These are phyloP conservation scores for Mus minutoides DNA, from an alignment of 2,797 vertebrate genomes.

Conservation along the genomic window DNA sequence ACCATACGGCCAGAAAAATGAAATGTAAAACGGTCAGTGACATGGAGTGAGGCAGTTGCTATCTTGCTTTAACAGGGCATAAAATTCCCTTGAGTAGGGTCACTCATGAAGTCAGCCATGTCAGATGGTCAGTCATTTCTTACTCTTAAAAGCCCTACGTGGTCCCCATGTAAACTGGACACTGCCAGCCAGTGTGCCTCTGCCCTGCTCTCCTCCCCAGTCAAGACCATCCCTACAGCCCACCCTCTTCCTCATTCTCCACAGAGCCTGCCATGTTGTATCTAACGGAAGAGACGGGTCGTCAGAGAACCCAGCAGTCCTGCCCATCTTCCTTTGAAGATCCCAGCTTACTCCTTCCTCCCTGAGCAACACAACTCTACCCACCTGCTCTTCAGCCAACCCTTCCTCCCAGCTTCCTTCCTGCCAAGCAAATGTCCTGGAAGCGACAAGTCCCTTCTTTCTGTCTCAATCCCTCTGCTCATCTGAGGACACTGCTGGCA, in stretches of 20 bases:
- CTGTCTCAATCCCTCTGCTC: background rate
- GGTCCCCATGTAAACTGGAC: background rate
- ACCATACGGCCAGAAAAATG: background rate
- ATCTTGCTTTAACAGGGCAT: background rate
- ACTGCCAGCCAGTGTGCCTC: fast-evolving
- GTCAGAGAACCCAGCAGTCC: background rate
- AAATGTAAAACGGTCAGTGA: background rate
- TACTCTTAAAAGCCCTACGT: background rate
- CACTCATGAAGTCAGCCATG: fast-evolving
- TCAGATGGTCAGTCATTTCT: background rate
- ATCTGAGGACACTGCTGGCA: background rate
- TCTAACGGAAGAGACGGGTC: background rate
- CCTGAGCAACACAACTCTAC: fast-evolving
- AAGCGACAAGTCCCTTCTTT: background rate
- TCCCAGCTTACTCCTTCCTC: background rate
- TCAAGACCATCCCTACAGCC: fast-evolving
- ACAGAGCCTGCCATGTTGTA: fast-evolving
- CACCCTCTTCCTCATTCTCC: fast-evolving
- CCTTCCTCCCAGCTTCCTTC: background rate
- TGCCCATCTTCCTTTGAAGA: background rate
- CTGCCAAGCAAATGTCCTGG: background rate
- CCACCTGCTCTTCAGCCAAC: no score
- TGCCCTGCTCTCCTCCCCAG: background rate
- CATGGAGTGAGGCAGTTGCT: fast-evolving
- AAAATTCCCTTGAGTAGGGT: fast-evolving